Percentiles rank a stretch among this genome's conserved stretches.
Conservation (phyloP, 2,797 vertebrate genomes). For the Balearica regulorum region DNA sequence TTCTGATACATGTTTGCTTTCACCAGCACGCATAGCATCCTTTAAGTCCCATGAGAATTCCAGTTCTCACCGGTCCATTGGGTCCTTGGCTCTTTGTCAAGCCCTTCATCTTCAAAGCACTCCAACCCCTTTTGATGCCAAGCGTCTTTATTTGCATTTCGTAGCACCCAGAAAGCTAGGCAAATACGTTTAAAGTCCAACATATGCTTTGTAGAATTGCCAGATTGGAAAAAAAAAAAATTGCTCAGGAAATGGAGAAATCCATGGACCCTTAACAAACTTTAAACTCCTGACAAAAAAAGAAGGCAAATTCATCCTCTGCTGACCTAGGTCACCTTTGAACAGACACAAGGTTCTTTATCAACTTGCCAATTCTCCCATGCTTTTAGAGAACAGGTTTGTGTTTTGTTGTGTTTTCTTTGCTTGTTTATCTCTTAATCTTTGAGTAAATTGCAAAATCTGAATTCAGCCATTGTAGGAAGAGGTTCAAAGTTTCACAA, state of each 20-base stretch:
- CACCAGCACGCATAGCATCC: neutral
- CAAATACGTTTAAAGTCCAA: neutral
- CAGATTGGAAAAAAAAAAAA: neutral
- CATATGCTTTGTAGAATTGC: constrained; percentile 36
- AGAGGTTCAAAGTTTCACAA: neutral
- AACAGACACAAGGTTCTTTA: constrained; percentile 8
- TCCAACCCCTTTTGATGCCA: constrained; percentile 6
- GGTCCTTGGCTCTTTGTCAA: constrained; percentile 5
- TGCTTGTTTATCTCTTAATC: neutral
- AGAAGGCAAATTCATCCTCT: neutral
- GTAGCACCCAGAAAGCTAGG: neutral
- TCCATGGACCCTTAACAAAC: neutral
- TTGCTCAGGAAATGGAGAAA: neutral
- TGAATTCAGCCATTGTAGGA: neutral
- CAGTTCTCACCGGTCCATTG: neutral
- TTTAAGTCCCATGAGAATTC: neutral
- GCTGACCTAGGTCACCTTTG: constrained; percentile 18
- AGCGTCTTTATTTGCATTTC: neutral
- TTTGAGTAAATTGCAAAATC: neutral
- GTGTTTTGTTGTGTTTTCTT: neutral
- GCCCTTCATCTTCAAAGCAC: constrained; percentile 22
- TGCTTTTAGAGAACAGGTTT: neutral
- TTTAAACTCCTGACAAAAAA: neutral
- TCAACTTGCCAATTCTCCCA: neutral
- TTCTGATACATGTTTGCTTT: neutral